phyloP scores from a whole-genome alignment of 2,888 invertebrate species.

The Mythimna albipuncta region DNA sequence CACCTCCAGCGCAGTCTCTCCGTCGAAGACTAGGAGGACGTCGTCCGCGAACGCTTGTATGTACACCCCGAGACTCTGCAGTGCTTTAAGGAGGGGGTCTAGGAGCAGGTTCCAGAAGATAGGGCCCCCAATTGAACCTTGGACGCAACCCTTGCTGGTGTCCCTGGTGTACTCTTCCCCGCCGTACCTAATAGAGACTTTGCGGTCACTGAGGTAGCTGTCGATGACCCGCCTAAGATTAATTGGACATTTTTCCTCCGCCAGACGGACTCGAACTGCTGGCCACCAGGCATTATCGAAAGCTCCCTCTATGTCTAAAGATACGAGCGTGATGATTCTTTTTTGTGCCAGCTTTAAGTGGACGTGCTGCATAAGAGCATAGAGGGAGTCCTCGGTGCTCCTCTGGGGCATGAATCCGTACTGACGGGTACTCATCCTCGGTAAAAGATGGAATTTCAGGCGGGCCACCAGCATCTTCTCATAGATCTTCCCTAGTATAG shows the following conservation, averaged over 20 bases:
- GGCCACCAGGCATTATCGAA: slow-evolving; percentile 19
- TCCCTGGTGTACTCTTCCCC: background rate
- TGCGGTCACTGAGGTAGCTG: slow-evolving; percentile 10
- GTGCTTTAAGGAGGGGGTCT: too few species aligned
- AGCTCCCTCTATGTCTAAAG: slow-evolving; percentile 19
- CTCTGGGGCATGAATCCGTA: background rate
- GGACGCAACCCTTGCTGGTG: background rate
- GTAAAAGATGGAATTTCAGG: background rate
- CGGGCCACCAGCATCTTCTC: background rate
- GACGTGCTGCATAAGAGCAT: slow-evolving; percentile 1
- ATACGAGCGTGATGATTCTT: background rate
- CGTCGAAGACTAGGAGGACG: too few species aligned
- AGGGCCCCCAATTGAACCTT: background rate
- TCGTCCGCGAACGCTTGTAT: too few species aligned
- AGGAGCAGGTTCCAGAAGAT: background rate
- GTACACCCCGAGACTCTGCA: too few species aligned
- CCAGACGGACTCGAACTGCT: background rate
- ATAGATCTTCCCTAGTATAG: background rate
- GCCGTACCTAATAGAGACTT: slow-evolving; percentile 18
- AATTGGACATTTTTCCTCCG: slow-evolving; percentile 2
- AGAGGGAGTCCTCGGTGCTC: background rate
- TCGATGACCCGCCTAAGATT: slow-evolving; percentile 1
- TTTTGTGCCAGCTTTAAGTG: background rate
- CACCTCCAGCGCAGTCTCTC: too few species aligned
- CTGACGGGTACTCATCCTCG: background rate